Base-by-base conservation (phyloP, 1,140 invertebrate species). In the Wasmannia auropunctata region DNA sequence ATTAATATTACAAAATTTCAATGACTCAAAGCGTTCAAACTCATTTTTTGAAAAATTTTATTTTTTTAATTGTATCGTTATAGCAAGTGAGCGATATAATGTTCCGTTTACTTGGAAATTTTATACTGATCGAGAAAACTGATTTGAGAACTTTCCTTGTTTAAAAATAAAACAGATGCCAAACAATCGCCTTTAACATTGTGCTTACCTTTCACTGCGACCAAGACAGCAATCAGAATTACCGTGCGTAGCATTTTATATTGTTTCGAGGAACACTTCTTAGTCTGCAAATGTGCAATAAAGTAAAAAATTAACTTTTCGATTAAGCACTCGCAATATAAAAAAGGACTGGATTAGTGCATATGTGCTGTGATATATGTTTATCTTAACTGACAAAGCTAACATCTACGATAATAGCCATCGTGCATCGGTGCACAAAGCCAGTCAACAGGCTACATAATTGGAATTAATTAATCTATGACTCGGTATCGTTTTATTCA, bases 241-340 rank as follows among this genome's bases (percentile, higher is more conserved):
- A 69, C 0, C 1, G 11, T 14, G 16, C 62, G 22, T 0, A 80
- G 7, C 76, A 80, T 80, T 3, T 67, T 40, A 0, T 25, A 8
- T n/a, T 77, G 19, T 14, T 28, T 8, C 14, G 3, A 51, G 3
- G 4, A 54, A 16, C 4, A n/a, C n/a, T 40, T 22, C 3, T 14
- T 67, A 77, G 3, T 37, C 76, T 80, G 62, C 46, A 51, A 80
- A 63, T 40, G 25, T 10, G 5, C 5, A n/a, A n/a, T 43, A 43
- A 43, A 43, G 40, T 43, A 46, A 63, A n/a, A 25, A 58, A 60
- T 5, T 19, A 37, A 43, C 0, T 49, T 60, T 46, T 46, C 3
- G 43, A 43, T 43, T 43, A 43, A 43, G 14, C 11, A 43, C 43
- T 43, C n/a, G n/a, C n/a, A 3, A 43, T 43, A 43, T 3, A 43